Conservation (phyloP, 2,113 vertebrate species). For the Cebus imitator region DNA sequence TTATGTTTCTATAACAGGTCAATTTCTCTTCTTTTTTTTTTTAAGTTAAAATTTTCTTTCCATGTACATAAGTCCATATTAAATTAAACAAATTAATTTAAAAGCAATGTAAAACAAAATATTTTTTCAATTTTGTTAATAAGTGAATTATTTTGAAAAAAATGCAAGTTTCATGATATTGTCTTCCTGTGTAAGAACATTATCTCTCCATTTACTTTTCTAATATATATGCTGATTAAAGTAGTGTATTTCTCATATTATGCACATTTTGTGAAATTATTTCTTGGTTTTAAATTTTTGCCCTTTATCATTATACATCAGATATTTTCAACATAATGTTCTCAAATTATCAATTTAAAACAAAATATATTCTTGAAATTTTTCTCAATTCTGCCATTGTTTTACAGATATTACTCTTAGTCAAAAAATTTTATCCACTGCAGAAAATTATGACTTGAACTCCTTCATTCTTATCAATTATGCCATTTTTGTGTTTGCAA, state of each 20-base stretch:
- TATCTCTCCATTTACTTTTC: not conserved
- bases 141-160: not conserved
- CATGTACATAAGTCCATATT: not conserved
- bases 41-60: not conserved
- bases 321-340: not conserved
- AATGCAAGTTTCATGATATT: not conserved
- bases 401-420: not conserved
- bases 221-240: not conserved
- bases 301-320: not conserved
- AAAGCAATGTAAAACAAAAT: not conserved
- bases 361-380: not conserved
- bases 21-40: not conserved
- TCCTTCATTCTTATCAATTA: not conserved
- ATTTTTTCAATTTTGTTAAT: not conserved
- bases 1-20: not conserved
- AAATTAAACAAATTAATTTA: not conserved
- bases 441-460: not conserved
- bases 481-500: not conserved
- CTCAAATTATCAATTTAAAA: not conserved
- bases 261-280: not conserved
- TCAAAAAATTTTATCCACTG: not conserved
- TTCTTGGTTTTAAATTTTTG: not conserved
- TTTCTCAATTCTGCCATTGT: not conserved
- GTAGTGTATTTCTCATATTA: not conserved
- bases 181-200: not conserved